These are phyloP conservation scores for Coluber constrictor DNA, from an alignment of 2,797 vertebrate species.

Conservation along the genomic window DNA sequence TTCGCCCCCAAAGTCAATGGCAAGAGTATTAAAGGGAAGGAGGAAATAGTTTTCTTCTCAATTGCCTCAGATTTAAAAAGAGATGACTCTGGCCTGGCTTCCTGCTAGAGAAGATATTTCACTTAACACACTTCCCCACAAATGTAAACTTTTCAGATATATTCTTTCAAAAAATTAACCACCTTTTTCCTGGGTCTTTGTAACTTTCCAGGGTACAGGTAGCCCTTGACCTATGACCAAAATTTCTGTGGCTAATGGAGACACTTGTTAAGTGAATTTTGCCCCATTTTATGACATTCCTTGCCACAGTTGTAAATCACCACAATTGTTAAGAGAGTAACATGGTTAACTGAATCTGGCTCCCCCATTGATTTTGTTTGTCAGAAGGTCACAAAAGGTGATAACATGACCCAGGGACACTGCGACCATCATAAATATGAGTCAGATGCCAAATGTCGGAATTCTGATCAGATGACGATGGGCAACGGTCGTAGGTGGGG, in stretches of 20 bases:
- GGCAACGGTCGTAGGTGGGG: not conserved
- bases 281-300: not conserved
- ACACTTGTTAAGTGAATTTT: not conserved
- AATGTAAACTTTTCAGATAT: not conserved
- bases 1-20: constrained; percentile 1
- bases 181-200: not conserved
- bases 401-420: not conserved
- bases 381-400: not conserved
- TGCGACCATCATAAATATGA: not conserved
- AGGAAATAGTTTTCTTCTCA: not conserved
- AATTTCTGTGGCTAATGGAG: not conserved
- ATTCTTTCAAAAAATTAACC: not conserved
- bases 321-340: not conserved
- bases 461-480: not conserved
- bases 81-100: constrained; percentile 6
- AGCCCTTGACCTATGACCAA: not conserved
- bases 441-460: not conserved
- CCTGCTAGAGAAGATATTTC: not conserved
- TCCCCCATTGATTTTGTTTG: not conserved
- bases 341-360: not conserved
- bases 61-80: not conserved
- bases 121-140: not conserved
- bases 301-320: not conserved
- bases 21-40: constrained; percentile 28
- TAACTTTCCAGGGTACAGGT: not conserved